Base-by-base conservation (phyloP, 2,797 vertebrate species). In the Manis pentadactyla region DNA sequence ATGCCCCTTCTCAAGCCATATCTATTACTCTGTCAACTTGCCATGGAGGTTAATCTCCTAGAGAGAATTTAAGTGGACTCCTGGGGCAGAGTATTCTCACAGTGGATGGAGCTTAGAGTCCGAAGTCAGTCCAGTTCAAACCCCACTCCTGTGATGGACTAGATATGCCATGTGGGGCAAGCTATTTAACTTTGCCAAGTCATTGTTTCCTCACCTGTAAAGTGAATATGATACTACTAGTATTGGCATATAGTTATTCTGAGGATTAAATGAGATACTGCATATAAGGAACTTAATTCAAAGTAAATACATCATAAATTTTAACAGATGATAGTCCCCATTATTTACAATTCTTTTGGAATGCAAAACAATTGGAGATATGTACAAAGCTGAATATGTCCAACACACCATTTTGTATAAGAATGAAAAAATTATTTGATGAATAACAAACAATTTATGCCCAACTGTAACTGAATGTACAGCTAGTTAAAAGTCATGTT, bases 21-120 rank as follows among this genome's bases (percentile, higher is more conserved):
- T 92, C 83, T 86, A 90, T 96, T 94, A 96, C 93, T 79, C 94
- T 94, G 96, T 97, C 96, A 96, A 71, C 96, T 94, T 87, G 55
- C 88, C 61, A 59, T 39, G 73, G 61, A 95, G 79, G 95, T 93
- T 97, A 97, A 97, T 96, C 96, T 96, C 66, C 64, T 90, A 78
- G 96, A 92, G 93, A 96, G 93, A 96, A 95, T 95, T 94, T 95
- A 96, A 96, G 87, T 84, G 79, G 69, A 49, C 93, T 93, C 86
- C 69, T 23, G 18, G 55, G 91, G 51, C 63, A 77, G 59, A 73
- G 19, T 61, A 19, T 42, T 69, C 69, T 78, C 37, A 34, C 12
- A 46, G 69, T 85, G 39, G 37, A 49, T 34, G 34, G 64, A 83
- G 49, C 27, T 46, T 55, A 55, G 75, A 42, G 71, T 63, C 51